phyloP scores from a whole-genome alignment of 2,888 invertebrate species.

The Subacronicta megacephala region DNA sequence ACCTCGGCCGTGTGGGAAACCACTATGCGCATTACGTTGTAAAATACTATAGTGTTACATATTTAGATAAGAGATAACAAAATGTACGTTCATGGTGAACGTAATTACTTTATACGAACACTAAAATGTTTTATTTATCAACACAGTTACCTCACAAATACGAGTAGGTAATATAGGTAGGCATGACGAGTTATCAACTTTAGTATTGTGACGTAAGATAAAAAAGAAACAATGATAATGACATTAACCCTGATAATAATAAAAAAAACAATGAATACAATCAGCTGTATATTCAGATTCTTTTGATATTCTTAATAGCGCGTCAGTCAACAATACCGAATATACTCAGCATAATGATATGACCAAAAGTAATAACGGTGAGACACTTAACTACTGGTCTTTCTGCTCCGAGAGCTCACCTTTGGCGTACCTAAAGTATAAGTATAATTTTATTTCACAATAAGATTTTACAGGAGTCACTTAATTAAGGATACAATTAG shows the following conservation, averaged over 20 bases:
- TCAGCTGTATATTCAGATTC: constrained; percentile 32
- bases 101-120: constrained; percentile 13
- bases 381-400: no score
- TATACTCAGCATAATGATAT: constrained; percentile 21
- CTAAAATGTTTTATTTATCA: neutral
- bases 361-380: neutral
- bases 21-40: constrained; percentile 20
- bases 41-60: constrained; percentile 28
- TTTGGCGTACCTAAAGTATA: no score
- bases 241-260: neutral
- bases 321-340: constrained; percentile 7
- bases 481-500: no score
- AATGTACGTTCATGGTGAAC: constrained; percentile 16
- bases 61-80: constrained; percentile 18
- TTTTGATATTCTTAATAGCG: constrained; percentile 28
- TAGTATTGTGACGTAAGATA: no score
- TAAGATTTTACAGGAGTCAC: no score
- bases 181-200: no score
- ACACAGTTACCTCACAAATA: no score
- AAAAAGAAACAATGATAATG: no score
- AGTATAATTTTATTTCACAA: no score
- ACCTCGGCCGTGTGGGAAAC: constrained; percentile 51
- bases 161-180: no score
- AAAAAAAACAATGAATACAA: constrained; percentile 20
- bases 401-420: no score